Evolutionary conservation across 2,888 invertebrate genomes (phyloP).

Genomic region (Morinoia aosen): DNA sequence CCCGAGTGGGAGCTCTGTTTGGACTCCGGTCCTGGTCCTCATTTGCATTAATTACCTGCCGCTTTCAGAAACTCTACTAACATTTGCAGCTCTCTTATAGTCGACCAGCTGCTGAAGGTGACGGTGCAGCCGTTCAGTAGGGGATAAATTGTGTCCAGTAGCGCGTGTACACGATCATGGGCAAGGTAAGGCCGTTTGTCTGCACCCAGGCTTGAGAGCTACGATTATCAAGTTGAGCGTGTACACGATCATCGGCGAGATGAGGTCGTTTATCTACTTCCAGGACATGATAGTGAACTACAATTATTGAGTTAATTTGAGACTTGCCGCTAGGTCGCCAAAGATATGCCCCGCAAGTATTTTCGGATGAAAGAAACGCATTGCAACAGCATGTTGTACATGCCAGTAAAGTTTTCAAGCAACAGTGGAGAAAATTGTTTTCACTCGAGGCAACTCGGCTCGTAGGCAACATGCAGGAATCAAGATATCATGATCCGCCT

Average conservation of each 20-base stretch:
- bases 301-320: too few relatives aligned
- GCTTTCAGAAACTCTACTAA: neutral
- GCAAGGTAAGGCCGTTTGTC: too few relatives aligned
- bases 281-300: too few relatives aligned
- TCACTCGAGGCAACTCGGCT: too few relatives aligned
- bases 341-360: neutral
- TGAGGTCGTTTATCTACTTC: too few relatives aligned
- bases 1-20: neutral
- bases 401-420: neutral
- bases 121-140: neutral
- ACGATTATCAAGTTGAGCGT: too few relatives aligned
- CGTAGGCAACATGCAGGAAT: too few relatives aligned
- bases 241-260: too few relatives aligned
- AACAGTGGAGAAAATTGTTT: neutral
- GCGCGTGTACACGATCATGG: neutral
- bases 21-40: neutral
- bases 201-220: too few relatives aligned
- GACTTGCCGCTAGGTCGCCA: neutral
- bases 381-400: neutral
- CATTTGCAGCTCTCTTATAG: neutral
- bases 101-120: neutral
- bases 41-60: constrained; percentile 2
- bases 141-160: neutral
- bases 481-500: neutral
- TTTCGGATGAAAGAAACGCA: neutral